Evolutionary conservation across 2,888 invertebrate species (phyloP), one percentile per base, ranked within the genome.

Genomic region (Xestia sexstrigata): DNA sequence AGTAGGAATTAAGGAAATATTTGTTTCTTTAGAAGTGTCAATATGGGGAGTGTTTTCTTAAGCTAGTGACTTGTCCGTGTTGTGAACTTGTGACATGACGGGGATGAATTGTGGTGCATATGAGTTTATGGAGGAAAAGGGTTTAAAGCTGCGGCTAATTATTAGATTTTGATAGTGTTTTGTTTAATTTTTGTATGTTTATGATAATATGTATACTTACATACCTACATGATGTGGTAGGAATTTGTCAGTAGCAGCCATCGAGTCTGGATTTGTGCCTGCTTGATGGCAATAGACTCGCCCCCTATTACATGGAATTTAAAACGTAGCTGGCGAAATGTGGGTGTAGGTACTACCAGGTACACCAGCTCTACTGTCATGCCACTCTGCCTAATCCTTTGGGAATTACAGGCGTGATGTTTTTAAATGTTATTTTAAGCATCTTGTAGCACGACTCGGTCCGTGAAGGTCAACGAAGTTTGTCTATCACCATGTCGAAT

Each of bases 1-100:
- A 26, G 17, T 65, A 42, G 70, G 49, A 78, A 75, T 84, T 82
- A 82, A 70, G 82, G 63, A 62, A 74, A 78, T 83, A 77, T 83
- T 68, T 75, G 81, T 65, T 65, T 30, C 58, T 81, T 72, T 74
- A 79, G 60, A 70, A 68, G 39, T 76, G 66, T 76, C 76, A 69
- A 74, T 70, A 79, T 45, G 55, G n/a, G 20, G 30, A 52, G 62
- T 82, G 80, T 83, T 79, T 76, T 78, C 66, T 17, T 68, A 30
- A 70, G 74, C 17, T 62, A 58, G 74, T 72, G 60, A 47, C 74
- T 71, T 63, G 67, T 70, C 69, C 23, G 20, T 42, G 7, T 58
- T n/a, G 9, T 9, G 42, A 42, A 42, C 42, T 42, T 9, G 42
- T 35, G 68, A 49, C 39, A 26, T 26, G 79, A 63, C 52, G 7